A percentile compares a stretch with the other conserved stretches of the same genome.
Evolutionary conservation across 2,113 vertebrate species (phyloP).

Genomic region (Cervus canadensis): DNA sequence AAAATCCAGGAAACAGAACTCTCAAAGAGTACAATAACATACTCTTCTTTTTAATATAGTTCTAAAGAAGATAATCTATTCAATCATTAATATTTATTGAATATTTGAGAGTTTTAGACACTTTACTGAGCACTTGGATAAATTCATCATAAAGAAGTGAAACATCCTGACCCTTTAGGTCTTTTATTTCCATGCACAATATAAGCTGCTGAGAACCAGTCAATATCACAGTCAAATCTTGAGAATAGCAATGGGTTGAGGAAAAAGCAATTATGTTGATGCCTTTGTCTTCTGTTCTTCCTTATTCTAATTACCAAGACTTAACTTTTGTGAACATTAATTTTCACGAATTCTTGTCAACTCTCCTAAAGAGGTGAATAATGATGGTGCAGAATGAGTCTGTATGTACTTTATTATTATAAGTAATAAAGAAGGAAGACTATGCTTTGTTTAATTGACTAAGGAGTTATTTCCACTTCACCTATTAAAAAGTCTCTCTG

Average conservation of each 20-base stretch:
- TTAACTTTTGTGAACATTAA: background rate
- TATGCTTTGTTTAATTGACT: constrained; percentile 6
- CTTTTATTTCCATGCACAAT: background rate
- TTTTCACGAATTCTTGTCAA: constrained; percentile 23
- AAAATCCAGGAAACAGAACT: background rate
- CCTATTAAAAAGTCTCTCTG: background rate
- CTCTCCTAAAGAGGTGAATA: background rate
- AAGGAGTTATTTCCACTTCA: background rate
- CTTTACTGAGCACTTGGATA: background rate
- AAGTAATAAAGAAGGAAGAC: constrained; percentile 19
- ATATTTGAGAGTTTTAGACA: background rate
- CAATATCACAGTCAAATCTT: background rate
- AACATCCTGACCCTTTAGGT: too few relatives aligned
- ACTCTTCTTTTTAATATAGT: background rate
- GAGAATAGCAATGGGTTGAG: background rate
- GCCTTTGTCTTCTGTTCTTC: background rate
- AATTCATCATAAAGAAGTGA: background rate
- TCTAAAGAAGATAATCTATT: background rate
- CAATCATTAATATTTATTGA: background rate
- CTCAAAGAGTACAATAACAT: background rate
- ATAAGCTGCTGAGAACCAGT: background rate
- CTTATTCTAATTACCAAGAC: background rate
- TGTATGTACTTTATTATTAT: background rate
- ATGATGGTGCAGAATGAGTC: background rate
- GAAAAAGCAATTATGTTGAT: background rate